phyloP scores from a whole-genome alignment of 2,113 vertebrate genomes.

The Hippoglossus stenolepis region DNA sequence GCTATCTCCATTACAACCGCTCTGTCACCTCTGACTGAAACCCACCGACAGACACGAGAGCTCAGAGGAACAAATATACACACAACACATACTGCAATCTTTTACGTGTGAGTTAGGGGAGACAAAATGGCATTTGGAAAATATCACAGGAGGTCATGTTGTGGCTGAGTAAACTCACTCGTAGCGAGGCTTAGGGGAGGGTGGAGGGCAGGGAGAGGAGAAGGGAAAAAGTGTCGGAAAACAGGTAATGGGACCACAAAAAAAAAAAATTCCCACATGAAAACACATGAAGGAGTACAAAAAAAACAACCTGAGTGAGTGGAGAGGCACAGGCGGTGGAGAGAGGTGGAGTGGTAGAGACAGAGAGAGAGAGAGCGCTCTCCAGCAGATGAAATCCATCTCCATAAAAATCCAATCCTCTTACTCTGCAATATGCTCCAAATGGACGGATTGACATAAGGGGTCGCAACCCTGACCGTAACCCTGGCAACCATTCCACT shows the following conservation, averaged over 20 bases:
- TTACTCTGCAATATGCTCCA: constrained; percentile 72
- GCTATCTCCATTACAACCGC: background rate
- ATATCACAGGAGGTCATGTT: constrained; percentile 46
- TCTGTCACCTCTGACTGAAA: background rate
- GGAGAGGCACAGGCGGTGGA: no score
- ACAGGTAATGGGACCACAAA: no score
- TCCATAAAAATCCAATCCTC: constrained; percentile 75
- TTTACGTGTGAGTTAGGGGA: background rate
- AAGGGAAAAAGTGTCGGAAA: background rate
- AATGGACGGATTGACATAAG: constrained; percentile 68
- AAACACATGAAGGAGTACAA: background rate
- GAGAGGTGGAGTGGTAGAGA: background rate
- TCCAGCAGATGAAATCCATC: constrained; percentile 69
- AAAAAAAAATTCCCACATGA: no score
- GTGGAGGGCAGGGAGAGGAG: background rate
- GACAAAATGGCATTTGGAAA: constrained; percentile 48
- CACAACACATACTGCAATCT: constrained; percentile 3
- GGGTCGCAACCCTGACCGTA: constrained; percentile 57
- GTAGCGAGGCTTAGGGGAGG: background rate
- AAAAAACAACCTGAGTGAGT: no score
- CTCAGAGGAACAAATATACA: background rate
- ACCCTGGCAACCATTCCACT: constrained; percentile 61
- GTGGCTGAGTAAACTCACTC: background rate
- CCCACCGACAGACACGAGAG: no score
- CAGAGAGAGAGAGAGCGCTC: constrained; percentile 23